Conservation (phyloP, 1,140 invertebrate species). For the Platyura marginata region DNA sequence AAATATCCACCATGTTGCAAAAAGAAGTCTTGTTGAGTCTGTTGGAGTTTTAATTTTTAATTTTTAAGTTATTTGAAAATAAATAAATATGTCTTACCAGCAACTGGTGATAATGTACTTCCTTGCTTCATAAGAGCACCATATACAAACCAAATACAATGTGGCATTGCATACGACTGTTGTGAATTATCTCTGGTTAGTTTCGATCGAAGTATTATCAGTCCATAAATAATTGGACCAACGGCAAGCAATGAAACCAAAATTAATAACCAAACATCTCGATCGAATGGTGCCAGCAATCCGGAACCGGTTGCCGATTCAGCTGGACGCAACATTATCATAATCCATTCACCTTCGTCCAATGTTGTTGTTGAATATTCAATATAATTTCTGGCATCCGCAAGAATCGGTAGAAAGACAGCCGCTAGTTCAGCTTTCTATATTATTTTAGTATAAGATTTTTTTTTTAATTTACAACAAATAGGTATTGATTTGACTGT, state of each 20-base stretch:
- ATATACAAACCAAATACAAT: slow-evolving; percentile 74
- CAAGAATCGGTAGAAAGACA: slow-evolving; percentile 52
- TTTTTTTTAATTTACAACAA: background rate
- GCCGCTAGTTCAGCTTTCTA: slow-evolving; percentile 58
- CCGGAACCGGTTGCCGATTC: slow-evolving; percentile 68
- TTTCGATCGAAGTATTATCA: slow-evolving; percentile 41
- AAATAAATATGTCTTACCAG: slow-evolving; percentile 35
- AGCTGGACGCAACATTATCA: slow-evolving; percentile 56
- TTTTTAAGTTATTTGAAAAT: background rate
- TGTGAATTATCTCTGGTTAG: slow-evolving; percentile 32
- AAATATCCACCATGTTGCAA: slow-evolving; percentile 84
- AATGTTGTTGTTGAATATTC: slow-evolving; percentile 40
- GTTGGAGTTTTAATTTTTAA: no score
- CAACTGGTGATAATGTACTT: slow-evolving; percentile 51
- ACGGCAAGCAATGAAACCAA: slow-evolving; percentile 47
- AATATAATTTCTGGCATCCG: slow-evolving; percentile 31
- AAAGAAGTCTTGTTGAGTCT: slow-evolving; percentile 66
- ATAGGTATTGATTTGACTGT: background rate
- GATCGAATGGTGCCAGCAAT: slow-evolving; percentile 58
- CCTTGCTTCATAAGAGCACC: slow-evolving; percentile 77
- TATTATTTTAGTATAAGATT: slow-evolving; percentile 7
- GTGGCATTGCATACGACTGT: slow-evolving; percentile 36
- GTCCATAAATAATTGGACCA: slow-evolving; percentile 57
- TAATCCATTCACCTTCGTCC: slow-evolving; percentile 53
- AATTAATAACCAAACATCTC: slow-evolving; percentile 58